Evolutionary conservation across 1,140 invertebrate species (phyloP).

Genomic region (Drosophila pseudoananassae): DNA sequence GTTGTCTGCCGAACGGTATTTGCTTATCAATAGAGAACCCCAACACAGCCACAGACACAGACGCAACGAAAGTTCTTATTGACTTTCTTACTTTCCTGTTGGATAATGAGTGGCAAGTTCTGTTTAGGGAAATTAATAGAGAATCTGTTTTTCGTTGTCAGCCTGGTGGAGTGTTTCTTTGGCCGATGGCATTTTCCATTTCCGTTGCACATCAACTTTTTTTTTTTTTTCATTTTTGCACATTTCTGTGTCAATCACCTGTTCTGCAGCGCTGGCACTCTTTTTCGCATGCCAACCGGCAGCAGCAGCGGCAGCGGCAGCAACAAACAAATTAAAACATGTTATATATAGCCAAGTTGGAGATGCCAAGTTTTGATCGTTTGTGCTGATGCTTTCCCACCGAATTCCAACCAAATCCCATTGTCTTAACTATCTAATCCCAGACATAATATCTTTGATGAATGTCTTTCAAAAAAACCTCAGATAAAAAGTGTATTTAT

Average conservation of each 20-base stretch:
- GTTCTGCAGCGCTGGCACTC: conserved; percentile 60
- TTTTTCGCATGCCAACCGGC: conserved; percentile 42
- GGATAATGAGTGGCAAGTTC: conserved; percentile 22
- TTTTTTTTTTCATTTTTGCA: conserved; percentile 10
- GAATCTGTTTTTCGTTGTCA: conserved; percentile 27
- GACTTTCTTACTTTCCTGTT: conserved; percentile 10
- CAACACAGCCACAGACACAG: conserved; percentile 21
- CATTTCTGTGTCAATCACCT: conserved; percentile 76
- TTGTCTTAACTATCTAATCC: conserved; percentile 28
- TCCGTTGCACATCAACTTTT: conserved; percentile 40
- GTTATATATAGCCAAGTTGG: conserved; percentile 31
- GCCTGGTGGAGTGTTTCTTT: neutral
- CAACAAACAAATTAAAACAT: conserved; percentile 50
- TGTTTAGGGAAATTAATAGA: conserved; percentile 27
- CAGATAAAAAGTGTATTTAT: no score
- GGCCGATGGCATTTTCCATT: conserved; percentile 54
- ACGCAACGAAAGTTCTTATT: conserved; percentile 25
- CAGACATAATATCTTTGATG: conserved; percentile 20
- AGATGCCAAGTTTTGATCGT: conserved; percentile 38
- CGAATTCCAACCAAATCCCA: conserved; percentile 34
- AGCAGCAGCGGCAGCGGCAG: conserved; percentile 21
- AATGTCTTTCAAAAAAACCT: no score
- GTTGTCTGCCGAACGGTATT: conserved; percentile 64
- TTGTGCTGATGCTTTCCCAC: conserved; percentile 23
- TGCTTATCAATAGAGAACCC: conserved; percentile 59